Evolutionary conservation across 1,140 invertebrate genomes (phyloP), one percentile per base, ranked within the genome.

Genomic region (Leptopilina clavipes): DNA sequence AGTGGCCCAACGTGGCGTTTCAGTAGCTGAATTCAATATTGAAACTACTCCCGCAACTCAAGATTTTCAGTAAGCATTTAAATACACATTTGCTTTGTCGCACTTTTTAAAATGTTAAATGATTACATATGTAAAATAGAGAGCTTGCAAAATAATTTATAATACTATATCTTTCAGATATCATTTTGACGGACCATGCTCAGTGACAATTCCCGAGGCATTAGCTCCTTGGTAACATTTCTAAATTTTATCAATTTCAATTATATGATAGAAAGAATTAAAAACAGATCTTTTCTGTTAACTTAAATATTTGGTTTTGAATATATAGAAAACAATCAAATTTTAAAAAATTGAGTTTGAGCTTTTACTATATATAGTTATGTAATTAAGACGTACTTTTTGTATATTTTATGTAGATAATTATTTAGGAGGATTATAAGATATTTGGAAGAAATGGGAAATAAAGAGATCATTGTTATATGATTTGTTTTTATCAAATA

Each of bases 1-100:
- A 83, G 94, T 96, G 0, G 95, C 96, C 18, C 88, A 90, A 17
- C 91, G 95, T 79, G 95, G 95, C 8, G 92, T 96, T 19, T 93
- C 95, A 25, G 96, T 98, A 8, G 96, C 96, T 1, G 97, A 98
- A 90, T 98, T 98, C 85, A 98, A 98, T 85, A 90, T 97, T 76
- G 96, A 97, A 91, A 85, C 91, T 9, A 97, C 96, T 37, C 93
- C 94, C 25, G 93, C 93, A 18, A 96, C 95, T 7, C 83, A 91
- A 22, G 86, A 92, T 71, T 95, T 96, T 86, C 92, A 93, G 92
- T 96, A 91, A 91, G 88, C 81, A 10, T 37, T 56, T 71, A 18
- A 52, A 40, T 44, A 25, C 10, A 25, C 3, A 59, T 22, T 0
- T 56, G 11, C 19, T 56, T 25, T 65, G 7, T 76, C 7, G 19